Conservation (phyloP, 2,113 vertebrate species). For the Opisthocomus hoazin region DNA sequence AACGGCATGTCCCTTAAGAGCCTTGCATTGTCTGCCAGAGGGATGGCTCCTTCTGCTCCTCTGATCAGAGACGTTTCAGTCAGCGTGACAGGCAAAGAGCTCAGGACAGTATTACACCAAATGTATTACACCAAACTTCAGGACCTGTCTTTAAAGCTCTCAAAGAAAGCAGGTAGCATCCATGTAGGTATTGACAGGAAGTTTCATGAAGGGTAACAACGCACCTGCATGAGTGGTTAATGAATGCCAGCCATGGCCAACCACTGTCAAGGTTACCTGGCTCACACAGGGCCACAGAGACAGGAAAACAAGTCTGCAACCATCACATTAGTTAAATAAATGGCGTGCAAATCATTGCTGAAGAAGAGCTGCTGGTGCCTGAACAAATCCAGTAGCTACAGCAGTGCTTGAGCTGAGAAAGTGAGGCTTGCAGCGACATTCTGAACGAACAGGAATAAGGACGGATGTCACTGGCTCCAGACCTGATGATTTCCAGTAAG, state of each 20-base stretch:
- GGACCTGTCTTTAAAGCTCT: neutral
- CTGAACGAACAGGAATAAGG: neutral
- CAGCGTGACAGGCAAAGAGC: fast-evolving
- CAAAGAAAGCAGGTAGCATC: neutral
- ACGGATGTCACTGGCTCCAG: neutral
- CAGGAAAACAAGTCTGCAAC: neutral
- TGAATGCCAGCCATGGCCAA: neutral
- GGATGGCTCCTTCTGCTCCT: neutral
- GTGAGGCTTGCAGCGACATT: neutral
- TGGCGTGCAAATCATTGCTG: neutral
- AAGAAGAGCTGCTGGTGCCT: neutral
- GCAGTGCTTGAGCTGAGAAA: neutral
- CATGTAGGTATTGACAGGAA: neutral
- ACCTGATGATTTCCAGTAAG: too few species aligned
- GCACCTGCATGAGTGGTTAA: too few species aligned
- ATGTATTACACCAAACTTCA: neutral
- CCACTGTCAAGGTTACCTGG: neutral
- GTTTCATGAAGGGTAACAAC: neutral
- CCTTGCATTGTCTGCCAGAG: neutral
- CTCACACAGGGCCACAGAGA: neutral
- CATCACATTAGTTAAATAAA: neutral
- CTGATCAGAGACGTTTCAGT: neutral
- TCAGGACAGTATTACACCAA: neutral
- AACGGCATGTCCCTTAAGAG: neutral
- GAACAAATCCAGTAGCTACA: neutral